These are phyloP conservation scores for Otolemur garnettii DNA, from an alignment of 2,113 vertebrate species.

Conservation along the genomic window DNA sequence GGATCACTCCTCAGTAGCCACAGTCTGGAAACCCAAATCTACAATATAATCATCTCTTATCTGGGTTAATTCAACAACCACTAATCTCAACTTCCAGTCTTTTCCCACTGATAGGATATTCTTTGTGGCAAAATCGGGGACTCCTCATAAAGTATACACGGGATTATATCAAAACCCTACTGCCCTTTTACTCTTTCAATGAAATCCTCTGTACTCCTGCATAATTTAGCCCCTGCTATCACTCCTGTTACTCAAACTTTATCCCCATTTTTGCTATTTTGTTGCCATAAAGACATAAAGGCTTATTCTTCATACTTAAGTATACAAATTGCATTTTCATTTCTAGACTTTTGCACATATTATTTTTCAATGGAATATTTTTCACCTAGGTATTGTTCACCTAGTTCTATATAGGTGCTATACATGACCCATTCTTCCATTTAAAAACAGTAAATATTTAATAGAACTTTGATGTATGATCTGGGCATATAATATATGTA, in stretches of 20 bases:
- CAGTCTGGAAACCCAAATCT: background rate
- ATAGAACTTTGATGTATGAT: conserved; percentile 6
- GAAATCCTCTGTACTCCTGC: background rate
- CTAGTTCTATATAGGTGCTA: background rate
- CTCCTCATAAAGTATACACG: background rate
- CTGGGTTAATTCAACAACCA: background rate
- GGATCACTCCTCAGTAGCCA: background rate
- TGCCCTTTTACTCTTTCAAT: background rate
- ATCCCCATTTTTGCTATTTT: background rate
- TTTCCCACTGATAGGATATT: background rate
- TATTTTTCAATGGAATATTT: background rate
- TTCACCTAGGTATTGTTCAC: background rate
- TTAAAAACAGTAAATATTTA: background rate
- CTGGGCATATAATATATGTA: background rate
- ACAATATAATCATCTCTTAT: background rate
- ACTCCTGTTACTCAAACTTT: background rate
- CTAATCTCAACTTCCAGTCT: background rate
- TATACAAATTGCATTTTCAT: background rate
- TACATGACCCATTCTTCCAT: background rate
- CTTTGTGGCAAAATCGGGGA: background rate
- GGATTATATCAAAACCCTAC: background rate
- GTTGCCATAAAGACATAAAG: background rate
- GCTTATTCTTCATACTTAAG: background rate
- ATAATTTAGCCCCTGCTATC: background rate
- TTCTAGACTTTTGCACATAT: background rate